Evolutionary conservation across 2,113 vertebrate genomes (phyloP).

Genomic region (Bufo gargarizans): DNA sequence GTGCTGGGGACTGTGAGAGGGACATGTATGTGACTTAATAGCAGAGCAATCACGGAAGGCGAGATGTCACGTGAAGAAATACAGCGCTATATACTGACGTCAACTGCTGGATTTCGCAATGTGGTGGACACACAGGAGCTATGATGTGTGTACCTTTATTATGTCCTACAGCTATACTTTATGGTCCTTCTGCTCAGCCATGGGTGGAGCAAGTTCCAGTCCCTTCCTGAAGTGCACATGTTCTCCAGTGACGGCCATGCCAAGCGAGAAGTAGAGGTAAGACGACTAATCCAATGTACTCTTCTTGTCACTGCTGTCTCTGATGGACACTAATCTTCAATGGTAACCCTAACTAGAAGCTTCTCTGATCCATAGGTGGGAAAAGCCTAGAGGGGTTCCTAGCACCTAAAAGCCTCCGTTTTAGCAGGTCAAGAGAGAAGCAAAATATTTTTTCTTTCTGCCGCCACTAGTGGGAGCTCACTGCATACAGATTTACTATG

Average conservation of each 20-base stretch:
- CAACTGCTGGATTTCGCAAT: background rate
- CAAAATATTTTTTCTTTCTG: no score
- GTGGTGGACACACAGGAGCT: background rate
- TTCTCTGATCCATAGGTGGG: no score
- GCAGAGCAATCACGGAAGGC: no score
- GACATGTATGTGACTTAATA: background rate
- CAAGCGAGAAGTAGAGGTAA: constrained; percentile 6
- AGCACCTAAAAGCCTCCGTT: no score
- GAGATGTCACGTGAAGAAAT: background rate
- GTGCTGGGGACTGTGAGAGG: background rate
- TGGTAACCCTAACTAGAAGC: no score
- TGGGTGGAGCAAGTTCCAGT: background rate
- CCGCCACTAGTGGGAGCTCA: no score
- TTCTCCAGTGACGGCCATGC: background rate
- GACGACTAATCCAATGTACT: background rate
- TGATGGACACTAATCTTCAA: background rate
- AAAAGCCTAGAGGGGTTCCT: no score
- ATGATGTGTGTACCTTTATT: background rate
- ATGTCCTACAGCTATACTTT: background rate
- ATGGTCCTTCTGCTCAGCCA: background rate
- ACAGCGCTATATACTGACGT: background rate
- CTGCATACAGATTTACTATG: no score
- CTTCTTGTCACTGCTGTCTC: background rate
- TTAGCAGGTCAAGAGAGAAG: no score
- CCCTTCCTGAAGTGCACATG: background rate